These are phyloP conservation scores for Deladenus siricidicola DNA, from an alignment of 2,888 invertebrate genomes.

Conservation along the genomic window DNA sequence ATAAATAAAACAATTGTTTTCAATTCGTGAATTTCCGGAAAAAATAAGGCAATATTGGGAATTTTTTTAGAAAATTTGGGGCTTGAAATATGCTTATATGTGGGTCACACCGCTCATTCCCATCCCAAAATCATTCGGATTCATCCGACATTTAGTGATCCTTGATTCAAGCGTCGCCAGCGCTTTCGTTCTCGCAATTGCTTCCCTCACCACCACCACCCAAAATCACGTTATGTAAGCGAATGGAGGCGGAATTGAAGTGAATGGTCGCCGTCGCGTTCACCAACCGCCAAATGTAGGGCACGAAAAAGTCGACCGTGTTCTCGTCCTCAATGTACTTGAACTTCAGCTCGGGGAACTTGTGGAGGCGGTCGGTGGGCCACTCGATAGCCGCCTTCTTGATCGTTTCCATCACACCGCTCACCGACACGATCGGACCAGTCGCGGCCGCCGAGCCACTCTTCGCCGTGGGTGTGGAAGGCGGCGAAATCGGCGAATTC, in stretches of 20 bases:
- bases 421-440: slow-evolving; percentile 61
- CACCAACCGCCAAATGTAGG: slow-evolving; percentile 93
- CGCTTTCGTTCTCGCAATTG: too few species aligned
- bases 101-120: too few species aligned
- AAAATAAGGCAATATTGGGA: too few species aligned
- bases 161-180: too few species aligned
- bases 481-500: not conserved
- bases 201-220: too few species aligned
- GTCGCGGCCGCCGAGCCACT: not conserved
- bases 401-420: slow-evolving; percentile 77
- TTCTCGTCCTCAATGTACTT: slow-evolving; percentile 97
- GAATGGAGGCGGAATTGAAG: slow-evolving; percentile 16
- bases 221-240: not conserved
- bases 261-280: slow-evolving; percentile 22
- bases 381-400: slow-evolving; percentile 83
- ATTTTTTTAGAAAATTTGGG: too few species aligned
- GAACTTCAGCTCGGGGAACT: slow-evolving; percentile 96
- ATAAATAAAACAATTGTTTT: too few species aligned
- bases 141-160: too few species aligned
- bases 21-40: too few species aligned
- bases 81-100: too few species aligned
- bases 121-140: too few species aligned
- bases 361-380: slow-evolving; percentile 87
- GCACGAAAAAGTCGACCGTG: slow-evolving; percentile 97
- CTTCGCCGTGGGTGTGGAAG: not conserved